These are phyloP conservation scores for Struthio camelus DNA, from an alignment of 2,113 vertebrate species.

Conservation along the genomic window DNA sequence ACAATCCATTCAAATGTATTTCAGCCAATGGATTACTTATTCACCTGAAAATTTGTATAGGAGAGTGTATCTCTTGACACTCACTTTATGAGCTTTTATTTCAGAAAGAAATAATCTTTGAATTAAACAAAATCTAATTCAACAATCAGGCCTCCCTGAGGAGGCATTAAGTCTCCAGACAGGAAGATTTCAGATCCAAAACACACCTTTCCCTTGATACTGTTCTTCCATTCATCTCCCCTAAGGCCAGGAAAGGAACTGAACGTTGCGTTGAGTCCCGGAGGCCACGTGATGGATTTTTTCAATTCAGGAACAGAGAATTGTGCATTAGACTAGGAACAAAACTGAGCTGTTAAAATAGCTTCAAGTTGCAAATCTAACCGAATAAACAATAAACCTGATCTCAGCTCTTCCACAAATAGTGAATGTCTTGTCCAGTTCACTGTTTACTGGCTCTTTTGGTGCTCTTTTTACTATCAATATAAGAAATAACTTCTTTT, in stretches of 20 bases:
- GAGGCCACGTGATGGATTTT: not conserved
- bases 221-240: not conserved
- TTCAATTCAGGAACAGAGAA: not conserved
- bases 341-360: not conserved
- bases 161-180: not conserved
- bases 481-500: not conserved
- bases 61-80: not conserved
- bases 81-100: not conserved
- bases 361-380: not conserved
- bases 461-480: not conserved
- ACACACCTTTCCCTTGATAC: not conserved
- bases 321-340: fast-evolving
- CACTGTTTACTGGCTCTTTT: not conserved
- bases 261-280: not conserved
- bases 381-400: not conserved
- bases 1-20: not conserved
- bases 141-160: not conserved
- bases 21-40: not conserved
- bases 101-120: not conserved
- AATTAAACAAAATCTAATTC: not conserved
- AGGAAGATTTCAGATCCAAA: not conserved
- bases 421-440: not conserved
- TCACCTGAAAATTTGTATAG: not conserved
- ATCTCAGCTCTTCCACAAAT: not conserved
- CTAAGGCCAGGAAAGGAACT: not conserved